Evolutionary conservation across 35 echinoderm and acorn worm species (phyloP).

Genomic region (Apostichopus japonicus): DNA sequence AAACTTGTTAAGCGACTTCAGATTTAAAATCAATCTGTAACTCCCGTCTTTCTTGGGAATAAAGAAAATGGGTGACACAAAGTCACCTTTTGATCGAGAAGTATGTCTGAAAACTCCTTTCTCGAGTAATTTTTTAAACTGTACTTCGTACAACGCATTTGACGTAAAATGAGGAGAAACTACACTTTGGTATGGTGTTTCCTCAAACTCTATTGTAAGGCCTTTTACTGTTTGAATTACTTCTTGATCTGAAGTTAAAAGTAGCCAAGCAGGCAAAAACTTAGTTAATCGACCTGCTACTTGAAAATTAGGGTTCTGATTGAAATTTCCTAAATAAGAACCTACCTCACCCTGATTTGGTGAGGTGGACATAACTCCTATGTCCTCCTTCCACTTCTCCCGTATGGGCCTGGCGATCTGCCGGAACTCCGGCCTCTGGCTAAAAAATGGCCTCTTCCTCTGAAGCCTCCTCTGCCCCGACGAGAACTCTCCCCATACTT

Average conservation of each 20-base stretch:
- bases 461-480: no score
- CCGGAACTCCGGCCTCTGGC: no score
- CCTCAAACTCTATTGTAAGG: conserved; percentile 23
- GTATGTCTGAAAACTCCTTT: conserved; percentile 18
- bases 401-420: conserved; percentile 7
- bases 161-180: conserved; percentile 26
- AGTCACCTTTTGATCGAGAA: conserved; percentile 39
- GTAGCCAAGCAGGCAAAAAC: no score
- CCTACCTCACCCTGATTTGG: no score
- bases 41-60: conserved; percentile 13
- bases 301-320: no score
- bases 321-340: no score
- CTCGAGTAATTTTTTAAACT: conserved; percentile 27
- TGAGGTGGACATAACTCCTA: neutral
- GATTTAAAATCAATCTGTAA: no score
- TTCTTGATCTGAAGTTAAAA: no score
- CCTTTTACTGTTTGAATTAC: neutral
- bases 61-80: conserved; percentile 31
- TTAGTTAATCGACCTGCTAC: no score
- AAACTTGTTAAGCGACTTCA: no score
- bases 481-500: no score
- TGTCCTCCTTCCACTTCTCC: neutral
- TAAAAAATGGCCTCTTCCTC: no score
- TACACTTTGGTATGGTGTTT: conserved; percentile 9
- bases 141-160: conserved; percentile 20